Conservation (phyloP, 2,888 invertebrate genomes). For the Limnephilus lunatus region DNA sequence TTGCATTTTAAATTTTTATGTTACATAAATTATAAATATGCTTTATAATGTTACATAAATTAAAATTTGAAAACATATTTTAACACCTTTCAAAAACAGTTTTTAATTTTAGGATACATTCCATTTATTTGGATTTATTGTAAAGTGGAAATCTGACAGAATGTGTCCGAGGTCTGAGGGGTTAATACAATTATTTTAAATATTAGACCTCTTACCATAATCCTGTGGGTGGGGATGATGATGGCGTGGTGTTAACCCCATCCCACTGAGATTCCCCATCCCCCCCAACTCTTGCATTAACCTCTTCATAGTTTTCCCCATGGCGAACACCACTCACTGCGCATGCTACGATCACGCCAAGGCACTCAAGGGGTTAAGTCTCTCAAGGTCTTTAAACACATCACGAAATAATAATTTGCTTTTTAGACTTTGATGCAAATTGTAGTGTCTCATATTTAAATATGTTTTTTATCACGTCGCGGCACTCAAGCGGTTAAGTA, state of each 20-base stretch:
- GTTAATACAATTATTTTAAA: neutral
- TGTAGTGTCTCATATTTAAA: neutral
- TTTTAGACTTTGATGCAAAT: neutral
- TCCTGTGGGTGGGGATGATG: constrained; percentile 49
- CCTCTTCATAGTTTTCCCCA: constrained; percentile 65
- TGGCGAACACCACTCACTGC: neutral
- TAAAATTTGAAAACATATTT: too few species aligned
- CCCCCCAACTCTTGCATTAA: constrained; percentile 59
- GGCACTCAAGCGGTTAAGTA: neutral
- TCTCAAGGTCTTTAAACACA: neutral
- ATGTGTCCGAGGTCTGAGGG: too few species aligned
- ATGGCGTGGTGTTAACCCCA: constrained; percentile 55
- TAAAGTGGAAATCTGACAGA: too few species aligned
- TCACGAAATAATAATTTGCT: neutral
- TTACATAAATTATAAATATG: too few species aligned
- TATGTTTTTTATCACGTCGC: neutral
- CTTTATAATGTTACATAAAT: too few species aligned
- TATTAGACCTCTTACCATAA: constrained; percentile 53
- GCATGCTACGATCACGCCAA: neutral
- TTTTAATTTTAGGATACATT: too few species aligned
- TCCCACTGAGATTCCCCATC: constrained; percentile 43
- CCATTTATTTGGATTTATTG: too few species aligned
- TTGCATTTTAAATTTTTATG: too few species aligned
- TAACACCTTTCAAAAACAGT: too few species aligned
- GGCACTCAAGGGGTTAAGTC: neutral